Base-by-base conservation (phyloP, 2,888 invertebrate genomes). In the Acleris sparsana region DNA sequence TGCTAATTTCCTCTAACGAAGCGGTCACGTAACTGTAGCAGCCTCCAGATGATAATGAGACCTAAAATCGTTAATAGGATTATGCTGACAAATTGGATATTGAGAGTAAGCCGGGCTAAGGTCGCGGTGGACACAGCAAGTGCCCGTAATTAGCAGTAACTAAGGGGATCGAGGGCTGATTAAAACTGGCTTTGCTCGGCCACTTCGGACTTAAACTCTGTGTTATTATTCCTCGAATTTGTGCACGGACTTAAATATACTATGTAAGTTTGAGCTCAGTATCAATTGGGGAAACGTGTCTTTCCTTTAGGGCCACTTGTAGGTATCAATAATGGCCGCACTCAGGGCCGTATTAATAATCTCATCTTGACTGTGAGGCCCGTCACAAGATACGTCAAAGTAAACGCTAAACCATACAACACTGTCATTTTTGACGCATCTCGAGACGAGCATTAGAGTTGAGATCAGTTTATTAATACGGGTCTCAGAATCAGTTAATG, bases 111-210 rank as follows among this genome's bases (percentile, higher is more conserved):
- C 87, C 81, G 71, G 76, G 76, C 75, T 84, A 87, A 89, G 86
- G 87, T 82, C 74, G 84, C 75, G 85, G 88, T 87, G 86, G 88
- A 86, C 88, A 83, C 77, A 80, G 84, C 83, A 83, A 86, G 85
- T 85, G 84, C 81, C 80, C 76, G 83, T 90, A 89, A 92, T 91
- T 89, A 91, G 87, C 86, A 88, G 86, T 85, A 88, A 87, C 85
- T 87, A 85, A 86, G 84, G 80, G 85, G 85, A 84, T 85, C 77
- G 79, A 76, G 72, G 72, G 71, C 82, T 83, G 85, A 87, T 87
- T 89, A 89, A 88, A 88, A 86, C 83, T 80, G 88, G 86, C 85
- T 89, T 87, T 88, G 82, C 82, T 81, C 69, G 73, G 72, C 69
- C 74, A 71, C 75, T 78, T 74, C 17, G 65, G 60, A 73, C 74